Conservation (phyloP, 2,888 invertebrate genomes). For the Tiliacea aurago region DNA sequence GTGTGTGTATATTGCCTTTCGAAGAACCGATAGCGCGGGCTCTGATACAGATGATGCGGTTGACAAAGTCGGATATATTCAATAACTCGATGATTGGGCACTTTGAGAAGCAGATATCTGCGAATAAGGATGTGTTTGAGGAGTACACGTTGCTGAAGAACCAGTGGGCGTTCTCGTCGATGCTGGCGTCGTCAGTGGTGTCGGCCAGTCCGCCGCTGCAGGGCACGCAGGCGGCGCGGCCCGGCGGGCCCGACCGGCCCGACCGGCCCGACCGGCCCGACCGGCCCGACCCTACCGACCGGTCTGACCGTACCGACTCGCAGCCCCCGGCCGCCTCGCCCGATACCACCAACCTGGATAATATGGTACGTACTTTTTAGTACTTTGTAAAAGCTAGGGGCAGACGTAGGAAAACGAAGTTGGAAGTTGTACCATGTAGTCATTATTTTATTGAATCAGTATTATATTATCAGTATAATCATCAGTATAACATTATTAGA, state of each 20-base stretch:
- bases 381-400: not conserved
- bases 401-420: not conserved
- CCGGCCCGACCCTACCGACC: not conserved
- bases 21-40: constrained; percentile 73
- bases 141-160: constrained; percentile 64
- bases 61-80: constrained; percentile 75
- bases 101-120: constrained; percentile 75
- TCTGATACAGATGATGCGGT: constrained; percentile 74
- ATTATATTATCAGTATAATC: too few relatives aligned
- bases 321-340: constrained; percentile 72
- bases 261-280: not conserved
- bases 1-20: constrained; percentile 80
- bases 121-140: constrained; percentile 63
- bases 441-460: not conserved
- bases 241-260: not conserved
- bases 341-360: constrained; percentile 80
- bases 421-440: not conserved
- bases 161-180: constrained; percentile 31
- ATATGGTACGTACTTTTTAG: constrained; percentile 73
- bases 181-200: constrained; percentile 30
- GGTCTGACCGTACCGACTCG: constrained; percentile 13
- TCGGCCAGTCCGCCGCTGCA: not conserved
- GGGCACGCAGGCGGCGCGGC: not conserved
- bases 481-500: too few relatives aligned
- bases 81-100: constrained; percentile 68